Conservation (phyloP, 2,797 vertebrate genomes). For the Rhyacichthys aspro region DNA sequence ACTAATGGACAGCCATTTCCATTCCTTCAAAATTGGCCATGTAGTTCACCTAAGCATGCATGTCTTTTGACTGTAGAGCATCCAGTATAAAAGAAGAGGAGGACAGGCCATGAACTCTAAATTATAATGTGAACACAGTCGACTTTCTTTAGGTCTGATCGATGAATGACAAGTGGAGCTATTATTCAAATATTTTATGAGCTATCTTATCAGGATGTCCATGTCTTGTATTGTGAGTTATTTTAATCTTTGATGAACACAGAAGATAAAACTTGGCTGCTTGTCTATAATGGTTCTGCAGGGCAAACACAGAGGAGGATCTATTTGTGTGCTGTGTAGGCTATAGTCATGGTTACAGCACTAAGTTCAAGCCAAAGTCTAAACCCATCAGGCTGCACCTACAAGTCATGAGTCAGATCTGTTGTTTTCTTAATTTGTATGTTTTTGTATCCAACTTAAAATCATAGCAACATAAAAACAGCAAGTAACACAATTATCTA, state of each 20-base stretch:
- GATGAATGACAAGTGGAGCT: background rate
- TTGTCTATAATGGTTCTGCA: slow-evolving; percentile 74
- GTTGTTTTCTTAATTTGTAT: slow-evolving; percentile 43
- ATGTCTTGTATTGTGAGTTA: slow-evolving; percentile 1
- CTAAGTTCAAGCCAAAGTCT: slow-evolving; percentile 38
- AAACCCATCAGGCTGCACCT: slow-evolving; percentile 30
- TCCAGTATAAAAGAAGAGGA: background rate
- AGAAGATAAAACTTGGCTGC: slow-evolving; percentile 76
- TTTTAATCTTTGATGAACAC: slow-evolving; percentile 76
- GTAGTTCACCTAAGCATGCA: too few relatives aligned
- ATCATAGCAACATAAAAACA: slow-evolving; percentile 60
- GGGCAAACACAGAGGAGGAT: slow-evolving; percentile 56
- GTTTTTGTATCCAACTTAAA: slow-evolving; percentile 53
- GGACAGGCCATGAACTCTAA: background rate
- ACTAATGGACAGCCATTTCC: background rate
- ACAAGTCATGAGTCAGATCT: slow-evolving; percentile 53
- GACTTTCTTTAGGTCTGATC: background rate
- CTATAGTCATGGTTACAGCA: slow-evolving; percentile 70
- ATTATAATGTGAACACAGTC: background rate
- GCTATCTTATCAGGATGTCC: background rate
- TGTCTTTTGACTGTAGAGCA: too few relatives aligned
- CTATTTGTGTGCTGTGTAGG: slow-evolving; percentile 65
- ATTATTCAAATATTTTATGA: background rate
- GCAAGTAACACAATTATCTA: slow-evolving; percentile 44
- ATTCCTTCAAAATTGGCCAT: background rate